Evolutionary conservation across 64 coral and sea anemone species (phyloP).

Genomic region (Pocillopora damicornis): DNA sequence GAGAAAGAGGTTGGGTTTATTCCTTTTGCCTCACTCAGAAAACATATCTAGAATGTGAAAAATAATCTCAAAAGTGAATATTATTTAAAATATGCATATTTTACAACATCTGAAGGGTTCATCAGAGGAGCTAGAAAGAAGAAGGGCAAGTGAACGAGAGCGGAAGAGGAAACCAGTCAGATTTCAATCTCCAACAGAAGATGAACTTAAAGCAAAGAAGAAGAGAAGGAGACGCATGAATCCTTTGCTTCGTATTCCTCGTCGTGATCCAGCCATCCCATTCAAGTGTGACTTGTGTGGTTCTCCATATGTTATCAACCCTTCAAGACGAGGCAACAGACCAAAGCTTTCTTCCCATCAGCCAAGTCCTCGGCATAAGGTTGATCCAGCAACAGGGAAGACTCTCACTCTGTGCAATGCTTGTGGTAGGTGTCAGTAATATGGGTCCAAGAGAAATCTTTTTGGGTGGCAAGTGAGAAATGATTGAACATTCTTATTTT

Average conservation of each 20-base stretch:
- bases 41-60: background rate
- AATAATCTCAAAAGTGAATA: background rate
- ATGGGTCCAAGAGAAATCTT: background rate
- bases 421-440: conserved; percentile 63
- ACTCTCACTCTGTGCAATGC: conserved; percentile 94
- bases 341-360: conserved; percentile 74
- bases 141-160: conserved; percentile 62
- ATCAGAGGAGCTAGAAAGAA: conserved; percentile 40
- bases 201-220: conserved; percentile 62
- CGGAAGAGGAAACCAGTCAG: conserved; percentile 77
- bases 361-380: conserved; percentile 91
- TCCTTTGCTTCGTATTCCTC: conserved; percentile 32
- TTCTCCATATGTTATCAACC: conserved; percentile 94
- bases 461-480: too few relatives aligned
- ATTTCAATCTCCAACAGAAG: conserved; percentile 58
- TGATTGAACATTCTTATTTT: too few relatives aligned
- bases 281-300: conserved; percentile 98
- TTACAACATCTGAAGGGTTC: background rate
- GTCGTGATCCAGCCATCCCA: conserved; percentile 45
- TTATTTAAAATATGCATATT: background rate
- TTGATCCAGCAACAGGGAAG: conserved; percentile 86
- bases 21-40: too few relatives aligned
- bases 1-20: too few relatives aligned
- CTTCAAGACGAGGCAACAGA: conserved; percentile 86
- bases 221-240: conserved; percentile 65